Evolutionary conservation across 2,113 vertebrate species (phyloP), one percentile per base, ranked within the genome.

Genomic region (Steatornis caripensis): DNA sequence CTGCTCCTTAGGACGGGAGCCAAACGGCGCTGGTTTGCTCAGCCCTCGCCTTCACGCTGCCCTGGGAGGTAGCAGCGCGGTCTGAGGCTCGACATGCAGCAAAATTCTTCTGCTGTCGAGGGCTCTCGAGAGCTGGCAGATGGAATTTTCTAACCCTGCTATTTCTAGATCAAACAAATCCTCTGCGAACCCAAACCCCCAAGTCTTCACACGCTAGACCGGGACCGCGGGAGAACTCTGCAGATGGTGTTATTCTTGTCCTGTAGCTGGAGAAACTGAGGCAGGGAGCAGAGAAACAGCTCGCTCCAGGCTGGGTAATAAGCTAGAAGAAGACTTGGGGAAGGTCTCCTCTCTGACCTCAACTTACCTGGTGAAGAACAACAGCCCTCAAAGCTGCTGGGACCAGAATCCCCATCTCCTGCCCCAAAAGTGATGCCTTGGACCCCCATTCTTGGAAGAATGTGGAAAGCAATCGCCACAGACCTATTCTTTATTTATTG

Each of bases 121-220:
- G 88, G 96, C 93, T 92, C 96, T 94, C 11, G 1, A 92, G 92
- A 96, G 79, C 88, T 77, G 81, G 90, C 93, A 74, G 92, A 96
- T 94, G 96, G 97, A 97, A 97, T 97, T 96, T 97, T 92, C 95
- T 94, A 95, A 95, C 93, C 94, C 77, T 96, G 95, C 95, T 97
- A 94, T 97, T 97, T 97, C 77, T 82, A 96, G 94, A 97, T 96
- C 95, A 95, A 97, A 97, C 92, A 92, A 93, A 84, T 79, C 86
- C 89, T 58, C 93, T 96, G 95, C 1, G 96, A 97, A 97, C 86
- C 12, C 92, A 85, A 92, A 17, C 23, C 89, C 87, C 54, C 37
- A 5, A 79, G 65, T 9, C 94, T 95, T 97, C 96, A 92, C 94
- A 96, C 74, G 70, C 92, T 26, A 5, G 89, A 58, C 22, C 0